phyloP scores from a whole-genome alignment of 2,888 invertebrate species.

The Cistogaster globosa region DNA sequence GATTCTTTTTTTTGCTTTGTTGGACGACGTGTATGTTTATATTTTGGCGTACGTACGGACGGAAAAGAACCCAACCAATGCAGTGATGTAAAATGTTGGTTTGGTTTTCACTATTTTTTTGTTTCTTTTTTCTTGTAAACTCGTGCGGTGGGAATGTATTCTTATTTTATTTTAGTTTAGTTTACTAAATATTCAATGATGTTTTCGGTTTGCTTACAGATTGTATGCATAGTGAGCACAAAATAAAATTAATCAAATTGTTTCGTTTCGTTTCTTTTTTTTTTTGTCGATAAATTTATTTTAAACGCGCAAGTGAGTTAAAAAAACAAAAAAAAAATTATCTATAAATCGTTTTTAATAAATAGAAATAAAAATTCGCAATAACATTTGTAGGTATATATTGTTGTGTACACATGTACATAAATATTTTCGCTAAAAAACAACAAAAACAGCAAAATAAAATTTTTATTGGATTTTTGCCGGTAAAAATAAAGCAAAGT shows the following conservation, averaged over 20 bases:
- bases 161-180: background rate
- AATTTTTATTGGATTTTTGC: slow-evolving; percentile 63
- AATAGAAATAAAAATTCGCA: slow-evolving; percentile 23
- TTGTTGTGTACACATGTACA: background rate
- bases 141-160: slow-evolving; percentile 47
- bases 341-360: slow-evolving; percentile 62
- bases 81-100: slow-evolving; percentile 25
- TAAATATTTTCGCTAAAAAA: slow-evolving; percentile 19
- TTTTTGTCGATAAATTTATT: background rate
- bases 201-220: slow-evolving; percentile 20
- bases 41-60: slow-evolving; percentile 61
- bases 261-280: no score
- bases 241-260: background rate
- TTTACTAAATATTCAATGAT: background rate
- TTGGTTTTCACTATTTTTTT: slow-evolving; percentile 18
- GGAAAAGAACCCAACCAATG: slow-evolving; percentile 34
- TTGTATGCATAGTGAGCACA: slow-evolving; percentile 1
- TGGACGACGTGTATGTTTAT: slow-evolving; percentile 48
- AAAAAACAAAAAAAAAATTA: slow-evolving; percentile 42
- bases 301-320: slow-evolving; percentile 45
- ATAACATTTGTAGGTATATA: background rate
- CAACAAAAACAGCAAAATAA: background rate
- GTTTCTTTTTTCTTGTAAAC: slow-evolving; percentile 28
- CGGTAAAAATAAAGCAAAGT: slow-evolving; percentile 63
- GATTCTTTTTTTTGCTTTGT: slow-evolving; percentile 66